phyloP scores from a whole-genome alignment of 2,797 vertebrate genomes.

The Cephalopachus bancanus region DNA sequence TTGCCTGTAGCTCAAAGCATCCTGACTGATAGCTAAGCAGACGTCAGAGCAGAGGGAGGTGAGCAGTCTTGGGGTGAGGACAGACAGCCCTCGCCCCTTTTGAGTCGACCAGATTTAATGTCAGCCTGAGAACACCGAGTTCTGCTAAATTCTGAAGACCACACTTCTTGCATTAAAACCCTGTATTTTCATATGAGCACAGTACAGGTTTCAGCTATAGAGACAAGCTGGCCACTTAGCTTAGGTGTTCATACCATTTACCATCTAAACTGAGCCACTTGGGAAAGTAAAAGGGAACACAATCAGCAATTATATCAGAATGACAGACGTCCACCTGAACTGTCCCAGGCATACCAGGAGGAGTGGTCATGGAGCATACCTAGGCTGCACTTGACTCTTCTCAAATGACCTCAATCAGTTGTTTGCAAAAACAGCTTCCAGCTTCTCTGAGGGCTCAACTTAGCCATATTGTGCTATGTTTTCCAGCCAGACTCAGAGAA shows the following conservation, averaged over 20 bases:
- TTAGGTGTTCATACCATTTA: background rate
- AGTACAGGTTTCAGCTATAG: background rate
- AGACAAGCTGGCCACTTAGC: background rate
- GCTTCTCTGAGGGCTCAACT: background rate
- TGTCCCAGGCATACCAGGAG: background rate
- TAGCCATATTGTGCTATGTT: background rate
- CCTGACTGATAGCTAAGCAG: background rate
- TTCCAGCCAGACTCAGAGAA: background rate
- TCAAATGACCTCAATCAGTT: background rate
- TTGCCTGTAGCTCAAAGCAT: background rate
- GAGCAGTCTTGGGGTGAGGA: background rate
- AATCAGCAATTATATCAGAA: background rate
- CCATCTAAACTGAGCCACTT: constrained; percentile 7
- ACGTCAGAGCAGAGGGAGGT: background rate
- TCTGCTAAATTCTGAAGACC: background rate
- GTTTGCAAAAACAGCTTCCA: background rate
- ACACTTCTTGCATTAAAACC: background rate
- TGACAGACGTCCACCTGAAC: background rate
- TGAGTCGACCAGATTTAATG: background rate
- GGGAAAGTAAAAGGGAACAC: background rate
- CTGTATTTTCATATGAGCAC: background rate
- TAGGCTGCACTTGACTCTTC: background rate
- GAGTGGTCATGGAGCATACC: background rate
- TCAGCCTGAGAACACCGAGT: background rate
- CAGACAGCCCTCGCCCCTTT: background rate